These are phyloP conservation scores for Lymantria monacha DNA, from an alignment of 2,888 invertebrate genomes.

Conservation along the genomic window DNA sequence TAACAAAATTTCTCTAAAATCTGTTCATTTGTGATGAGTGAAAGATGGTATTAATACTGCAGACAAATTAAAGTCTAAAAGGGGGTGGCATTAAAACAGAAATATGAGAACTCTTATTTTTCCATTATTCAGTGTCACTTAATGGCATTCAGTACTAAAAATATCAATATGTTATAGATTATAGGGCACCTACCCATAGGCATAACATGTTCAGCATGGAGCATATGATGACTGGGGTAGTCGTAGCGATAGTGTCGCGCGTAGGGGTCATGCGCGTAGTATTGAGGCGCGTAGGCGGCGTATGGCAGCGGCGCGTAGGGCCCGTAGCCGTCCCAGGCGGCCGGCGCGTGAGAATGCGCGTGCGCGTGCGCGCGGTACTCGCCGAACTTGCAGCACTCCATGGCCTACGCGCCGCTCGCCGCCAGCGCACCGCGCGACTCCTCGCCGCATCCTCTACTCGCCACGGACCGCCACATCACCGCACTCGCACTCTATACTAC, in stretches of 20 bases:
- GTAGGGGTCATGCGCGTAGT: conserved; percentile 72
- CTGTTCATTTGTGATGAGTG: no score
- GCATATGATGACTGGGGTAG: conserved; percentile 66
- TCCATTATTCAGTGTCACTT: no score
- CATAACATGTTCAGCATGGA: conserved; percentile 70
- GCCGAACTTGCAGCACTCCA: conserved; percentile 81
- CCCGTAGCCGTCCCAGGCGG: conserved; percentile 60
- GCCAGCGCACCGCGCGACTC: conserved; percentile 46
- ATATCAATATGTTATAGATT: not conserved
- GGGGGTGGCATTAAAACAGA: no score
- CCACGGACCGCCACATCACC: conserved; percentile 57
- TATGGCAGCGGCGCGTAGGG: conserved; percentile 55
- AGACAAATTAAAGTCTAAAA: no score
- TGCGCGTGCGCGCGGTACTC: conserved; percentile 70
- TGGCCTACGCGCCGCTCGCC: conserved; percentile 64
- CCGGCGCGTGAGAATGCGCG: conserved; percentile 48
- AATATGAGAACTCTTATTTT: no score
- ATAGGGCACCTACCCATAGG: conserved; percentile 67
- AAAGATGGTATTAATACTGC: no score
- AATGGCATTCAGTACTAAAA: conserved; percentile 4
- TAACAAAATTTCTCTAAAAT: no score
- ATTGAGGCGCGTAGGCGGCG: conserved; percentile 58
- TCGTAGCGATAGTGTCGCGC: conserved; percentile 75
- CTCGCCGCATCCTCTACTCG: conserved; percentile 49
- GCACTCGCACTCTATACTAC: conserved; percentile 38